Percentiles rank a stretch among this genome's conserved stretches.
Conservation (phyloP, 1,140 invertebrate genomes). For the Plodia interpunctella region DNA sequence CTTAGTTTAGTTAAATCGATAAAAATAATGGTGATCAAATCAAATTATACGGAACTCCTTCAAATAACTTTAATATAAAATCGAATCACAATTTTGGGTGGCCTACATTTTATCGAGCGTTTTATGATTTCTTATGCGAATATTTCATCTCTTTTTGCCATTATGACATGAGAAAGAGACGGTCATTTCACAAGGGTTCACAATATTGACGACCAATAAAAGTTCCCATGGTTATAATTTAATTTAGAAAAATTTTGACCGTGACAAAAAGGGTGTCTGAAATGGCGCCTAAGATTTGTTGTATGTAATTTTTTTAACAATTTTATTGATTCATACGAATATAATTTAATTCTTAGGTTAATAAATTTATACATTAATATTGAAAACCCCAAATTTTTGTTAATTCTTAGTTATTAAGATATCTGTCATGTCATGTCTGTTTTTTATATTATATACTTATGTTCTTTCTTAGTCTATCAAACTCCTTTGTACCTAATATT, state of each 20-base stretch:
- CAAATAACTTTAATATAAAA: neutral
- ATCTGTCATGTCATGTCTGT: too few relatives aligned
- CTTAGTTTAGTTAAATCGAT: too few relatives aligned
- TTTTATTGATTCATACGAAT: neutral
- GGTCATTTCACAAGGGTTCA: conserved; percentile 23
- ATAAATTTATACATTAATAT: too few relatives aligned
- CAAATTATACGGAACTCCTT: neutral
- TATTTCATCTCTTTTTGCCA: conserved; percentile 20
- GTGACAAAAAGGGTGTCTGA: conserved; percentile 55
- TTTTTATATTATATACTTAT: too few relatives aligned
- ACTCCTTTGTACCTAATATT: too few relatives aligned
- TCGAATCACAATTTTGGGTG: conserved; percentile 27
- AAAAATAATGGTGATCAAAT: too few relatives aligned
- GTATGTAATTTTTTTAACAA: neutral
- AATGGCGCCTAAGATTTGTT: conserved; percentile 47
- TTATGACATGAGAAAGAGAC: conserved; percentile 22
- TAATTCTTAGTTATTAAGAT: too few relatives aligned
- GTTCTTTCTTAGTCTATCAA: too few relatives aligned
- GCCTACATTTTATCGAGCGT: conserved; percentile 20
- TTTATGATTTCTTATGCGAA: too few relatives aligned
- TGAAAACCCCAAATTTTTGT: too few relatives aligned
- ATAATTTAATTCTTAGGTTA: too few relatives aligned
- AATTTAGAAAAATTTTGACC: conserved; percentile 39
- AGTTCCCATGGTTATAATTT: conserved; percentile 41
- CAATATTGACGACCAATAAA: conserved; percentile 24